phyloP scores from a whole-genome alignment of 92 coral and sea anemone species.

The Pocillopora grandis region DNA sequence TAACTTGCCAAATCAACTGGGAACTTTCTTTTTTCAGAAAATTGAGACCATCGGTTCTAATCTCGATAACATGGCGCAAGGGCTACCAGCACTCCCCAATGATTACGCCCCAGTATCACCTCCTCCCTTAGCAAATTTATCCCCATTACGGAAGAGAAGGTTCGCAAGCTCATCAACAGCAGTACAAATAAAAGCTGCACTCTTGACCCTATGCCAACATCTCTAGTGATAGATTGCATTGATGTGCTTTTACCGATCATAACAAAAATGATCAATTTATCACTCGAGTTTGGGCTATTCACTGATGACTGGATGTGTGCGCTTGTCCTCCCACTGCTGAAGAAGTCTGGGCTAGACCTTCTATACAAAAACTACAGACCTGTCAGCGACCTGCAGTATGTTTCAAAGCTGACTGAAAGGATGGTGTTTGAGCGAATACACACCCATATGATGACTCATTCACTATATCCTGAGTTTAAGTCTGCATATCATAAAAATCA shows the following conservation, averaged over 20 bases:
- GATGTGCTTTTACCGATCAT: slow-evolving; percentile 33
- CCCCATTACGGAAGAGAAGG: slow-evolving; percentile 34
- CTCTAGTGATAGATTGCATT: slow-evolving; percentile 22
- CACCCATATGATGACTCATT: too few relatives aligned
- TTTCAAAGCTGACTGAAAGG: too few relatives aligned
- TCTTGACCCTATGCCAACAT: slow-evolving; percentile 39
- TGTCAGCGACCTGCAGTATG: too few relatives aligned
- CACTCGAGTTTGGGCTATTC: slow-evolving; percentile 4
- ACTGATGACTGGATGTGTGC: too few relatives aligned
- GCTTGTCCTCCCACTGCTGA: too few relatives aligned
- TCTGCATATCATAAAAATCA: too few relatives aligned
- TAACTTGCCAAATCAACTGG: slow-evolving; percentile 46
- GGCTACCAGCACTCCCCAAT: slow-evolving; percentile 20
- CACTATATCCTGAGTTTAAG: too few relatives aligned
- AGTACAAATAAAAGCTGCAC: slow-evolving; percentile 13
- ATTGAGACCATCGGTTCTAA: slow-evolving; percentile 48
- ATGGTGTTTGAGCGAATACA: too few relatives aligned
- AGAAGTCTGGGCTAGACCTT: too few relatives aligned
- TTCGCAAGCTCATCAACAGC: slow-evolving; percentile 13
- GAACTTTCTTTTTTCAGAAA: slow-evolving; percentile 51
- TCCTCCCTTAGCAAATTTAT: slow-evolving; percentile 25
- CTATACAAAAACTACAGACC: too few relatives aligned
- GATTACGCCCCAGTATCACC: slow-evolving; percentile 24
- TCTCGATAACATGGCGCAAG: slow-evolving; percentile 46
- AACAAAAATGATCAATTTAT: slow-evolving; percentile 11